Percentiles rank a stretch among this genome's conserved stretches.
phyloP scores from a whole-genome alignment of 2,113 vertebrate species.

The Microtus pennsylvanicus region DNA sequence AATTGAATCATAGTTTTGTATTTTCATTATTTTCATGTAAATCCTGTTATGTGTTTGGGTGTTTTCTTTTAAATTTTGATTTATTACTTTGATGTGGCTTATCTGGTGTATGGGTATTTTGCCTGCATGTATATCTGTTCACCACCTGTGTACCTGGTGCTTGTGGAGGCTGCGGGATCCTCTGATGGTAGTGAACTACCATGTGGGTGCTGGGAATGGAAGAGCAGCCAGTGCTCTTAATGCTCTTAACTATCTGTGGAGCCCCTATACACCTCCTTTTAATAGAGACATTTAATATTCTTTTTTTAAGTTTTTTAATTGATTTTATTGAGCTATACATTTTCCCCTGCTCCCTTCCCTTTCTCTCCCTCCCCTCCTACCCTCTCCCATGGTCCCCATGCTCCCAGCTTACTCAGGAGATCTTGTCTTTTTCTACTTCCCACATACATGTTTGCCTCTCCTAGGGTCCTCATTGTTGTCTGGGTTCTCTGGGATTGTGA shows the following conservation, averaged over 20 bases:
- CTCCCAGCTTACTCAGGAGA: too few relatives aligned
- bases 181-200: neutral
- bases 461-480: too few relatives aligned
- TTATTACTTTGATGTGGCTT: neutral
- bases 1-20: constrained; percentile 7
- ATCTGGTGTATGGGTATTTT: neutral
- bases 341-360: too few relatives aligned
- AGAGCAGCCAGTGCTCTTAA: neutral
- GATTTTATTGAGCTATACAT: too few relatives aligned
- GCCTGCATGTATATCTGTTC: neutral
- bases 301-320: too few relatives aligned
- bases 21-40: constrained; percentile 4
- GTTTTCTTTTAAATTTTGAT: neutral
- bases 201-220: neutral
- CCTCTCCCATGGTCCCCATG: too few relatives aligned
- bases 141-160: neutral
- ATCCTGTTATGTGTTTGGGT: neutral
- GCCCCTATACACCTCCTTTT: neutral
- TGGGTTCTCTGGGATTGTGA: too few relatives aligned
- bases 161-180: neutral
- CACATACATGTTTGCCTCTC: too few relatives aligned
- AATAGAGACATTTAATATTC: neutral
- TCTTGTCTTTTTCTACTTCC: too few relatives aligned
- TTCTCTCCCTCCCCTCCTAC: too few relatives aligned
- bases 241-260: neutral